Conservation (phyloP, 2,797 vertebrate species). For the Cryptoprocta ferox region DNA sequence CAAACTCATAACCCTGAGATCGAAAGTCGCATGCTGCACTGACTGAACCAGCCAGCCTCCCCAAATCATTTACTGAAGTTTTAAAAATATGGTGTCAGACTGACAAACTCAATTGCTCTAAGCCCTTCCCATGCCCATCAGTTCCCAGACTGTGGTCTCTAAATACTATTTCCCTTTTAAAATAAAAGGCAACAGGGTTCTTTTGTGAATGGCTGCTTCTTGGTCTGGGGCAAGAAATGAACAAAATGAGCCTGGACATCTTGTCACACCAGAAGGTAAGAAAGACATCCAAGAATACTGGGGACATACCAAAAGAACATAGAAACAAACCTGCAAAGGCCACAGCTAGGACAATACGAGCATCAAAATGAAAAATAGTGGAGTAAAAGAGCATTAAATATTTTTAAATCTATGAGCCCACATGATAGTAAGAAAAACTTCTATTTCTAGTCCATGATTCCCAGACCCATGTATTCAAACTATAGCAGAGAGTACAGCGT, state of each 20-base stretch:
- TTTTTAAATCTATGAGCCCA: not conserved
- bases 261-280: not conserved
- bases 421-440: not conserved
- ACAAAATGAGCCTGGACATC: not conserved
- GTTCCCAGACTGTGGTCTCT: not conserved
- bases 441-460: not conserved
- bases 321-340: not conserved
- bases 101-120: not conserved
- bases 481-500: not conserved
- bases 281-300: not conserved
- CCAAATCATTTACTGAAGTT: not conserved
- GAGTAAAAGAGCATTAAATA: not conserved
- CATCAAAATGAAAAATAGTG: not conserved
- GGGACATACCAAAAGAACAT: not conserved
- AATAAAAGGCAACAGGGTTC: not conserved
- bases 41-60: not conserved
- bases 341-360: not conserved
- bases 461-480: not conserved
- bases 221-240: not conserved
- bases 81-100: not conserved
- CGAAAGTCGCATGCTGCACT: not conserved
- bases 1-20: not conserved
- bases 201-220: not conserved
- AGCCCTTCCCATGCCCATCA: not conserved
- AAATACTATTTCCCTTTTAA: not conserved